Base-by-base conservation (phyloP, 2,113 vertebrate genomes). In the Gymnarchus niloticus region DNA sequence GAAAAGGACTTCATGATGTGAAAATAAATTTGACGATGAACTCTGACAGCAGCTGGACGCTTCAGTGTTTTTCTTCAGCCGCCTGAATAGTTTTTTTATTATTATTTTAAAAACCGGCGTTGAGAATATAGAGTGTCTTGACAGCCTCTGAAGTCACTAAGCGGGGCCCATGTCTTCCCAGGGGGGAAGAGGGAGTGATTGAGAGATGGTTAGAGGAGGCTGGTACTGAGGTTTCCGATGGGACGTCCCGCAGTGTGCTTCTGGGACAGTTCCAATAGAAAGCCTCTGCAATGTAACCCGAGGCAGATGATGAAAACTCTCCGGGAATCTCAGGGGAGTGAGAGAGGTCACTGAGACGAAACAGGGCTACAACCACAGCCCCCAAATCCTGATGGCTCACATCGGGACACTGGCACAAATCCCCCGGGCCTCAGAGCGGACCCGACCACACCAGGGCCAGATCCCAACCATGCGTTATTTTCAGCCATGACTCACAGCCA, bases 401-500 rank as follows among this genome's bases (percentile, higher is more conserved):
- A 1, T 8, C 51, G 37, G 51, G 6, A 33, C 49, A 28, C 51
- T 17, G 59, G 37, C 80, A 28, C 82, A 83, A 57, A 83, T 37
- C 56, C 52, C 56, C n/a, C 33, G 23, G 19, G n/a, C 54, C 81
- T 83, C 81, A 41, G 28, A 46, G 56, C 28, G 37, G 23, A 59
- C 82, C 82, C 25, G 56, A 59, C 37, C 52, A 8, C 82, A 83
- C 56, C n/a, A 46, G 23, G 54, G 54, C 54, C 19, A 56, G 23
- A 57, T 17, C 33, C 56, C 81, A 37, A 21, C 81, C 21, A 3
- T 28, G 19, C n/a, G 73, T 57, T 65, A 65, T 84, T 84, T 78
- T 84, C 25, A 23, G 81, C 81, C 1, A 28, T 83, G 82, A 83
- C 25, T 83, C 82, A 83, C 82, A 19, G 25, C 7, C 82, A 54